Evolutionary conservation across 2,888 invertebrate species (phyloP).

Genomic region (Yponomeuta cagnagella): DNA sequence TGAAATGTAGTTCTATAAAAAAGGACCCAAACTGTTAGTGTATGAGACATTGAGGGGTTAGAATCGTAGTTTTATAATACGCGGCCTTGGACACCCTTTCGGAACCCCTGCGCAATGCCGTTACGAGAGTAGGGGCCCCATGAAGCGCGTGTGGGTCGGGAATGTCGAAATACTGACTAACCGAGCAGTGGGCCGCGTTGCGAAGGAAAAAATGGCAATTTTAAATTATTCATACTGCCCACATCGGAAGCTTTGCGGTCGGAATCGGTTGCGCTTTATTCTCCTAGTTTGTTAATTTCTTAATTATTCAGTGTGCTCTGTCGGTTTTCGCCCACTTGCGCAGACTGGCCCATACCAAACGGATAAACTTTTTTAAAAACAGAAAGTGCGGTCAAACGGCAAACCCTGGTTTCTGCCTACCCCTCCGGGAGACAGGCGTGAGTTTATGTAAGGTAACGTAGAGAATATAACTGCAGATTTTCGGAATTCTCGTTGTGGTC

Average conservation of each 20-base stretch:
- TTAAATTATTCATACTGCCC: constrained; percentile 72
- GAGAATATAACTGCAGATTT: no score
- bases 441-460: no score
- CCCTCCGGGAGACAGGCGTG: no score
- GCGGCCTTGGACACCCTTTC: neutral
- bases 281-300: constrained; percentile 65
- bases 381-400: neutral
- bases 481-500: no score
- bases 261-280: constrained; percentile 51
- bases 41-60: no score
- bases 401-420: no score
- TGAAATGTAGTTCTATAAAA: no score
- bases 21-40: no score
- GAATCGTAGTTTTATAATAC: neutral
- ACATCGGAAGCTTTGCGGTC: constrained; percentile 39
- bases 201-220: constrained; percentile 68
- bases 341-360: constrained; percentile 2
- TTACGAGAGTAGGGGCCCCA: neutral
- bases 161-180: constrained; percentile 75
- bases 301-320: constrained; percentile 39
- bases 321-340: constrained; percentile 43
- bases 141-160: constrained; percentile 47
- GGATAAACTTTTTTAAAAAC: neutral
- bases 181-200: constrained; percentile 56
- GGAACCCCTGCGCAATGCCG: no score